Evolutionary conservation across 2,797 vertebrate genomes (phyloP), one percentile per base, ranked within the genome.

Genomic region (Stomatorhinus walkeri): DNA sequence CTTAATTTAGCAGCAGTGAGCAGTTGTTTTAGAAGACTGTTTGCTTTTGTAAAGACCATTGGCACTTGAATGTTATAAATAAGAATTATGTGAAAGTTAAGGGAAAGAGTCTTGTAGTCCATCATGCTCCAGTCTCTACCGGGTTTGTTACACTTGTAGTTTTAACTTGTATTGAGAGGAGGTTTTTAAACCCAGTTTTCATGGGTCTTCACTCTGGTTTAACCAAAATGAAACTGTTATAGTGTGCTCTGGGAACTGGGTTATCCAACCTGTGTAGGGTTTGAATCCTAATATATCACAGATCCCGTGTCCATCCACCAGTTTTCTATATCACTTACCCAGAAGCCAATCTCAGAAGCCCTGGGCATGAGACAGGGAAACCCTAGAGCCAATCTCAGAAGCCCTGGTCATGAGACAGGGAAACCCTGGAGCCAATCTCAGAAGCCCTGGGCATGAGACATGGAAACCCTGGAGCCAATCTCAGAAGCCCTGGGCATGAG

Each of bases 11-110:
- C 8, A 64, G 9, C 7, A 64, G 24, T 64, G 61, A 12, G 9
- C 61, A 68, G 4, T 68, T 24, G 22, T 68, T 68, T 28, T 68
- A 22, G 22, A 28, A 68, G 61, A 28, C 10, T 3, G 24, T 28
- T 43, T 79, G 28, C 14, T 19, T 19, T 79, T 54, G 10, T 81
- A 14, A 36, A 7, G 76, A 36, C 7, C 16, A 2, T 40, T 46
- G 52, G 92, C 89, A 90, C 90, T 92, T 92, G 91, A 93, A 90
- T 90, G 87, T 91, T 91, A 92, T 88, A 14, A 68, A 92, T 88
- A 14, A 68, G 24, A 68, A n/a, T 22, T 59, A 59, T 59, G n/a
- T 7, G 6, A 59, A 59, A 59, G 56, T 59, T 59, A 22, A 22
- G 6, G 56, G 56, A 22, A 59, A 59, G 5, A 59, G 56, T 56